phyloP scores from a whole-genome alignment of 2,888 invertebrate genomes.

The Pinctada fucata region DNA sequence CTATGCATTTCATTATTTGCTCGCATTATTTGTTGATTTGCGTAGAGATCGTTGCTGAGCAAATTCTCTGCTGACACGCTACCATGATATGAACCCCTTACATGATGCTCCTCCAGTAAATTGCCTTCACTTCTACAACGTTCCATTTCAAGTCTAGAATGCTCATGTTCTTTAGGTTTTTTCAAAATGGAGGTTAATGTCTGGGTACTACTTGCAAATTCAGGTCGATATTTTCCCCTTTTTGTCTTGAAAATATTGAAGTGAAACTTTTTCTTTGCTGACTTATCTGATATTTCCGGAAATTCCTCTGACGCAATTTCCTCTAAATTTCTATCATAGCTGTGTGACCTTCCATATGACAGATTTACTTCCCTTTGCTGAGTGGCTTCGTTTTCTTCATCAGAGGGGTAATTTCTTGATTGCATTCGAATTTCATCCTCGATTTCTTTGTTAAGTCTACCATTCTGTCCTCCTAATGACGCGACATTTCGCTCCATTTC shows the following conservation, averaged over 20 bases:
- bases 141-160: not conserved
- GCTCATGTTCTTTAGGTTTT: not conserved
- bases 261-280: not conserved
- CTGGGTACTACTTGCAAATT: not conserved
- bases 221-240: not conserved
- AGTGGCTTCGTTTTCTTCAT: not conserved
- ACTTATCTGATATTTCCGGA: not conserved
- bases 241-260: not conserved
- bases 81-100: not conserved
- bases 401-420: not conserved
- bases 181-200: not conserved
- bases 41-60: not conserved
- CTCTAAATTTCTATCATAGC: not conserved
- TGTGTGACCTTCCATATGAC: not conserved
- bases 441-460: not conserved
- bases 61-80: not conserved
- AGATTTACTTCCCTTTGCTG: not conserved
- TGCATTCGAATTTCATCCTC: not conserved
- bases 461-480: not conserved
- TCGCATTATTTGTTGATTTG: not conserved
- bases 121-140: not conserved
- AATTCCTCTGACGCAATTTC: not conserved
- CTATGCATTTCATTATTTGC: not conserved
- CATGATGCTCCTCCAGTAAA: not conserved
- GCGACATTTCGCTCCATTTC: not conserved